Evolutionary conservation across 1,140 invertebrate species (phyloP).

Genomic region (Thalassaphorura encarpata): DNA sequence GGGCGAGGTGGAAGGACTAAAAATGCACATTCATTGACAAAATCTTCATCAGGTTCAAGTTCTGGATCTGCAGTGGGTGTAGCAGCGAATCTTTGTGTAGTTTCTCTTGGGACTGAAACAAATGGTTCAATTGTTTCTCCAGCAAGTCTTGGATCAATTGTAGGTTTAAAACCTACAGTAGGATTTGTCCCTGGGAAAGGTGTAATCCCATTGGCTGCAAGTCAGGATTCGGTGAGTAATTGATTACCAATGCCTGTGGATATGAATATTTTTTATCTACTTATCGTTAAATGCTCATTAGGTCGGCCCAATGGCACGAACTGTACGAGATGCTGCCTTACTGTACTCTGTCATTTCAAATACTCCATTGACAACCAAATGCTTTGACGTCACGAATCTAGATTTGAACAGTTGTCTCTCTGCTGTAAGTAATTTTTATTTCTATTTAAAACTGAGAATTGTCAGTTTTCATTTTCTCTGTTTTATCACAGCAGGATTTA

Average conservation of each 20-base stretch:
- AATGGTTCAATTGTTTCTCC: constrained; percentile 18
- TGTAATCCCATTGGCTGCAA: constrained; percentile 11
- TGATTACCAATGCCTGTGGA: not conserved
- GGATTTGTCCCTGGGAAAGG: not conserved
- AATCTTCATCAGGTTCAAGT: constrained; percentile 7
- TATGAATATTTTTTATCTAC: not conserved
- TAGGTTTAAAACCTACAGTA: constrained; percentile 13
- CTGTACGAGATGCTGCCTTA: constrained; percentile 9
- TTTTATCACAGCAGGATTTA: not conserved
- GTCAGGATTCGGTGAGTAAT: constrained; percentile 15
- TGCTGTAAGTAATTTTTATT: too few relatives aligned
- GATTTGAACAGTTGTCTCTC: too few relatives aligned
- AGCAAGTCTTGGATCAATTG: not conserved
- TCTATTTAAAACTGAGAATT: too few relatives aligned
- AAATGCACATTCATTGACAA: constrained; percentile 7
- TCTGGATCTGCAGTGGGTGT: constrained; percentile 14
- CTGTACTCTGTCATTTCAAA: constrained; percentile 8
- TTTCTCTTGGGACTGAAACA: constrained; percentile 19
- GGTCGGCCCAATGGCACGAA: constrained; percentile 16
- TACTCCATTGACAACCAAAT: not conserved
- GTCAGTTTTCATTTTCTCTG: not conserved
- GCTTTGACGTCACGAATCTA: too few relatives aligned
- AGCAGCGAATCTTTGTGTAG: constrained; percentile 7
- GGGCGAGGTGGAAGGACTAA: constrained; percentile 11
- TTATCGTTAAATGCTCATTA: not conserved